These are phyloP conservation scores for Neocloeon triangulifer DNA, from an alignment of 1,140 invertebrate genomes.

Conservation along the genomic window DNA sequence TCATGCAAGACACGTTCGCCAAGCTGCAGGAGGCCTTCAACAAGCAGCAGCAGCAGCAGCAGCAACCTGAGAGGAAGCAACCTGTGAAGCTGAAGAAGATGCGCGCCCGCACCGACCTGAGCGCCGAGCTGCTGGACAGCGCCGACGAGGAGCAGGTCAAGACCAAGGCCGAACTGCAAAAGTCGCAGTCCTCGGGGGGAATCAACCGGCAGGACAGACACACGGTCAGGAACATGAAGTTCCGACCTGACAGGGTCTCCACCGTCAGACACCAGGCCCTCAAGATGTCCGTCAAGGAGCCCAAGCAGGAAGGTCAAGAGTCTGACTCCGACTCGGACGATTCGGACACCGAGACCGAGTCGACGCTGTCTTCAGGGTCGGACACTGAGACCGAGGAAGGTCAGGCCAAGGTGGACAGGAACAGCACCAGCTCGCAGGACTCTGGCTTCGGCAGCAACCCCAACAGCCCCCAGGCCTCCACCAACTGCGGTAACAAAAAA, in stretches of 20 bases:
- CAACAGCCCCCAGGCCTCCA: too few relatives aligned
- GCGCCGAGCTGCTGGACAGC: background rate
- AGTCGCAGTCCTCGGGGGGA: background rate
- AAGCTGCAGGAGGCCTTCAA: too few relatives aligned
- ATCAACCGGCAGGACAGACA: background rate
- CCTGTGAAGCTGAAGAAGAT: constrained; percentile 2
- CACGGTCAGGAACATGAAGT: background rate
- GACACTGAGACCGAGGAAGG: background rate
- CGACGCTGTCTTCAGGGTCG: background rate
- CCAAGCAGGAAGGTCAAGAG: constrained; percentile 6
- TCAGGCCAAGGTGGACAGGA: constrained; percentile 1
- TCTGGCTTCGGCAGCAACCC: constrained; percentile 9
- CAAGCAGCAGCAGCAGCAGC: too few relatives aligned
- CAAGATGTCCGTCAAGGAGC: too few relatives aligned
- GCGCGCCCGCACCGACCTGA: background rate
- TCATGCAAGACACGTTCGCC: too few relatives aligned
- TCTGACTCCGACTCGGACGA: background rate
- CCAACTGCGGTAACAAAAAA: too few relatives aligned
- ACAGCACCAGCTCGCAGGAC: constrained; percentile 8
- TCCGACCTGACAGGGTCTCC: constrained; percentile 1
- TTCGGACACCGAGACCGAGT: too few relatives aligned
- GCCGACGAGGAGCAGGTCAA: background rate
- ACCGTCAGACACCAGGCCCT: too few relatives aligned
- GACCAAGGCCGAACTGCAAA: background rate
- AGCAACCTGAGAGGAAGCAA: constrained; percentile 6